phyloP scores from a whole-genome alignment of 2,888 invertebrate genomes.

The Galeruca laticollis region DNA sequence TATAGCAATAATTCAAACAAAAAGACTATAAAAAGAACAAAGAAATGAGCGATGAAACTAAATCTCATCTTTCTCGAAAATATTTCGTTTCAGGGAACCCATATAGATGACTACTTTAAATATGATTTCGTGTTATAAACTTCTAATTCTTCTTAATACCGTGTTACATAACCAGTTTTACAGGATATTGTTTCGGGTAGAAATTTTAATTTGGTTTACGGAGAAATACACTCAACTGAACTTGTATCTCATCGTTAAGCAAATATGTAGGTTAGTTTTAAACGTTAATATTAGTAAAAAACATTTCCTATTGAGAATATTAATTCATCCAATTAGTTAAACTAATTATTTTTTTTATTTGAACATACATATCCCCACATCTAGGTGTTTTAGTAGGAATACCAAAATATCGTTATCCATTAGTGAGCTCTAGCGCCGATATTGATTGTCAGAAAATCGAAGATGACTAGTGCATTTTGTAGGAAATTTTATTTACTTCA shows the following conservation, averaged over 20 bases:
- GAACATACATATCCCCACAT: too few species aligned
- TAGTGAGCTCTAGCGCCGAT: too few species aligned
- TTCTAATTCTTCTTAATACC: slow-evolving; percentile 33
- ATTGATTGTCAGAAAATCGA: too few species aligned
- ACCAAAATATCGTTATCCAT: too few species aligned
- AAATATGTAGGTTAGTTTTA: slow-evolving; percentile 4
- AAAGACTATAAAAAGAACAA: background rate
- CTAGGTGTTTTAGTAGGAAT: too few species aligned
- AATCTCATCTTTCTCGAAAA: background rate
- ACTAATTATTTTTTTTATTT: too few species aligned
- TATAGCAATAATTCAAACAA: background rate
- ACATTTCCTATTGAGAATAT: too few species aligned
- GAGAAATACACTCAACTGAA: slow-evolving; percentile 21
- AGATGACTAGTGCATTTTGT: too few species aligned
- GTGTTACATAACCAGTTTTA: slow-evolving; percentile 37
- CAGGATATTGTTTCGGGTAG: slow-evolving; percentile 33
- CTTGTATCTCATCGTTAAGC: slow-evolving; percentile 12
- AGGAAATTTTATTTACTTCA: too few species aligned
- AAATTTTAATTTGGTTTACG: slow-evolving; percentile 26
- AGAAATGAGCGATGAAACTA: background rate
- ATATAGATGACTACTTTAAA: slow-evolving; percentile 9
- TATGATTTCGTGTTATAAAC: slow-evolving; percentile 25
- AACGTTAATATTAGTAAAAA: background rate
- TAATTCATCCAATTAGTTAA: too few species aligned
- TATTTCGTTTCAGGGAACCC: slow-evolving; percentile 16